Conservation (phyloP, 1,140 invertebrate genomes). For the Drosophila auraria region DNA sequence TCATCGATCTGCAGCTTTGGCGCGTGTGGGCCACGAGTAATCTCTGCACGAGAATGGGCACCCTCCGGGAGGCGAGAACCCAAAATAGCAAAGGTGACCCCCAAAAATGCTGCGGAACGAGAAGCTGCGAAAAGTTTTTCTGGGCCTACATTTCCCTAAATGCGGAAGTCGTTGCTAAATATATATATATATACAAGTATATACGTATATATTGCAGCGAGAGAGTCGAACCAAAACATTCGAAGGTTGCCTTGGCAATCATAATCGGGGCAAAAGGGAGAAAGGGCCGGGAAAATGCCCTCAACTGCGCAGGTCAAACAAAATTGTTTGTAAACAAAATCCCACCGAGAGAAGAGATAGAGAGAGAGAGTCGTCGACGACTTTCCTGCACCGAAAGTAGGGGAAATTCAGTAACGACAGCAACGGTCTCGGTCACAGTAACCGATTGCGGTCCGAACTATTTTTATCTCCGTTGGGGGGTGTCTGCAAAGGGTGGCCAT, state of each 20-base stretch:
- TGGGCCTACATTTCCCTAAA: constrained; percentile 43
- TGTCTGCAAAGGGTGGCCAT: constrained; percentile 16
- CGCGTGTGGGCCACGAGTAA: background rate
- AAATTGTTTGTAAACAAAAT: constrained; percentile 80
- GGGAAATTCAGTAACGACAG: constrained; percentile 49
- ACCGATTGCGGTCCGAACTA: constrained; percentile 45
- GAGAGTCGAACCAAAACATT: constrained; percentile 52
- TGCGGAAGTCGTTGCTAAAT: constrained; percentile 54
- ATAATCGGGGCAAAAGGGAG: constrained; percentile 2
- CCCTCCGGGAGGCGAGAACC: background rate
- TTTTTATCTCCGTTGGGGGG: constrained; percentile 32
- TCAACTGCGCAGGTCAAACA: constrained; percentile 76
- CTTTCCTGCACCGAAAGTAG: constrained; percentile 38
- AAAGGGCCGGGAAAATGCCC: constrained; percentile 13
- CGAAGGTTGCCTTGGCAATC: constrained; percentile 51
- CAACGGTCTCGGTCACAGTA: constrained; percentile 35
- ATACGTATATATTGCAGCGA: constrained; percentile 49
- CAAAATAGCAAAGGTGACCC: constrained; percentile 72
- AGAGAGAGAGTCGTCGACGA: constrained; percentile 3
- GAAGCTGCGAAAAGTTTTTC: constrained; percentile 49
- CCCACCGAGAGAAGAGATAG: constrained; percentile 21
- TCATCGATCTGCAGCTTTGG: constrained; percentile 53
- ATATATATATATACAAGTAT: constrained; percentile 21
- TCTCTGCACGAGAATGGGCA: constrained; percentile 15
- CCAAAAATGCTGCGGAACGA: constrained; percentile 35